Base-by-base conservation (phyloP, 2,888 invertebrate genomes). In the Tetrapedia diversipes region DNA sequence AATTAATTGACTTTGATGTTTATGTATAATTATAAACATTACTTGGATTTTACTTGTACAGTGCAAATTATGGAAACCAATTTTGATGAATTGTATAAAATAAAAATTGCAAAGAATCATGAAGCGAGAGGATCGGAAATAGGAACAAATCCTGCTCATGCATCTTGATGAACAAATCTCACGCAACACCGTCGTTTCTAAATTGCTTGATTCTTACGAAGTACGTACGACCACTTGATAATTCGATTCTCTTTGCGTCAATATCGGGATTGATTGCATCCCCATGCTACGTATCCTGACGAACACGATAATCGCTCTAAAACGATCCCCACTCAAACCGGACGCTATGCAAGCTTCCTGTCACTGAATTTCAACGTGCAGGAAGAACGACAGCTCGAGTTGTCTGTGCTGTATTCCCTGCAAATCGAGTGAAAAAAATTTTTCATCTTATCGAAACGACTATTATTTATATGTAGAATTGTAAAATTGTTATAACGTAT, bases 181-280 rank as follows among this genome's bases (percentile, higher is more conserved):
- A 60, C 68, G 68, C 60, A 60, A 19, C 14, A 32, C 11, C 45
- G 27, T 22, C 59, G 43, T 32, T 32, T 53, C 24, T 59, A 64
- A 71, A 71, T 65, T 64, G 71, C 53, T 64, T 32, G 53, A 43
- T 39, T 63, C 45, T 64, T 59, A 49, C 64, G 24, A 59, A 19
- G 47, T 45, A 75, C 64, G 71, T 75, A 45, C 59, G 19, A 47
- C 29, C 29, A 71, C 71, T 75, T 75, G 71, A 64, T 65, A 75
- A 71, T 65, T 75, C 47, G 71, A 57, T 64, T 71, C 53, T 39
- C 32, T 59, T 64, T 45, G n/a, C 24, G 29, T 57, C 72, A 71
- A 65, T 56, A 54, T 63, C 43, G 27, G 22, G 16, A 73, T 63
- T 70, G 71, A 63, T 63, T 63, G 56, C 57, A 29, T 59, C 7